phyloP scores from a whole-genome alignment of 2,797 vertebrate species.

The Bovichtus diacanthus region DNA sequence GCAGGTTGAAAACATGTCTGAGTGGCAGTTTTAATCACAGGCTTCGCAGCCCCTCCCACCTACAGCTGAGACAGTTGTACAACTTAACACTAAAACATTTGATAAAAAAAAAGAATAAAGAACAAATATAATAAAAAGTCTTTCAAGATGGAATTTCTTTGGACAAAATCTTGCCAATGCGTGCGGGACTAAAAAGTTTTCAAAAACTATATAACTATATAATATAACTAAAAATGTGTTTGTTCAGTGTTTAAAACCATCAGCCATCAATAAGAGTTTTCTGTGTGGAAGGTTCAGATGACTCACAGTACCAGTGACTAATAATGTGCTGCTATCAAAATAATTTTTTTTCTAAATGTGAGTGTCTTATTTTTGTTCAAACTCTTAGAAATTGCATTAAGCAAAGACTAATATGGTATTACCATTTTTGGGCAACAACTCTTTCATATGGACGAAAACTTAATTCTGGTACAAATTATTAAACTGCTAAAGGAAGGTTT shows the following conservation, averaged over 20 bases:
- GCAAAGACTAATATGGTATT: background rate
- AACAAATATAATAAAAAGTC: no score
- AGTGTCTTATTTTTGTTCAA: background rate
- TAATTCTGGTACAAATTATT: background rate
- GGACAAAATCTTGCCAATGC: background rate
- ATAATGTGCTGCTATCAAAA: background rate
- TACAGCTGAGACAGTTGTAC: slow-evolving; percentile 49
- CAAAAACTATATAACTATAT: background rate
- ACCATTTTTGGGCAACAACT: background rate
- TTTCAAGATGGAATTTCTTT: background rate
- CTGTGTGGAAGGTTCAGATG: slow-evolving; percentile 6
- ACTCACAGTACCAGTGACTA: background rate
- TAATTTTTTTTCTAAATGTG: background rate
- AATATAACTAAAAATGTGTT: no score
- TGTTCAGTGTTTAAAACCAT: background rate
- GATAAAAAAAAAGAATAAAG: no score
- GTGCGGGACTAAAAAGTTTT: background rate
- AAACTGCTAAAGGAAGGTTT: background rate
- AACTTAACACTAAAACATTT: slow-evolving; percentile 27
- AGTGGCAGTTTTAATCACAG: slow-evolving; percentile 34
- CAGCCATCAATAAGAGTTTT: background rate
- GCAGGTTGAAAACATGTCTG: slow-evolving; percentile 7
- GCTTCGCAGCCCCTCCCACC: slow-evolving; percentile 54
- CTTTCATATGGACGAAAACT: background rate
- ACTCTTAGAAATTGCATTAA: background rate